phyloP scores from a whole-genome alignment of 2,113 vertebrate species.

The Petrocephalus zakoni region DNA sequence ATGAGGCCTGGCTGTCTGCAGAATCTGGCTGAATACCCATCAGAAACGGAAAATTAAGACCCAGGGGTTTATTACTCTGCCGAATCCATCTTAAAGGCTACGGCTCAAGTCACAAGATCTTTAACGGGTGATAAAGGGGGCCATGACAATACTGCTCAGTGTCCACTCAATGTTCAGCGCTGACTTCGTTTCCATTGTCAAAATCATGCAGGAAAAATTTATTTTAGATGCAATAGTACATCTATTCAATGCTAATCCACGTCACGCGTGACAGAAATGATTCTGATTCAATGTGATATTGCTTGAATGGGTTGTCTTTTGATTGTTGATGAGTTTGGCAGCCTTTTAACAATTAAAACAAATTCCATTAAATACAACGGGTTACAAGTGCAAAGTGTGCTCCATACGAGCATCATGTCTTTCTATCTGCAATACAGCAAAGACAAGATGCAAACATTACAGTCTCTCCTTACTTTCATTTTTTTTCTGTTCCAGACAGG shows the following conservation, averaged over 20 bases:
- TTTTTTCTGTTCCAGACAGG: conserved; percentile 47
- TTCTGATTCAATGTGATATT: background rate
- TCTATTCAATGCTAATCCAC: background rate
- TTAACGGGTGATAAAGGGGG: background rate
- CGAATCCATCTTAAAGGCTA: background rate
- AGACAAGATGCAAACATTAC: conserved; percentile 40
- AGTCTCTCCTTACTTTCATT: conserved; percentile 5
- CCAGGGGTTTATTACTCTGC: background rate
- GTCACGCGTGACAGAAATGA: background rate
- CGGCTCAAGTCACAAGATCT: background rate
- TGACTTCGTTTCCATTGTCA: background rate
- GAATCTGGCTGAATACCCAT: background rate
- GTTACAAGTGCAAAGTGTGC: background rate
- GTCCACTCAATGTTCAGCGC: background rate
- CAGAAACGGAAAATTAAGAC: background rate
- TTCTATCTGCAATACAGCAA: background rate
- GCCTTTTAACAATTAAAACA: background rate
- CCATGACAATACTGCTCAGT: background rate
- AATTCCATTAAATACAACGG: background rate
- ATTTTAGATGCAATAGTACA: background rate
- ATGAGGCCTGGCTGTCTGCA: background rate
- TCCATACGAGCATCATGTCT: background rate
- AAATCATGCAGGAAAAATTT: background rate
- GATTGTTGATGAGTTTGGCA: background rate
- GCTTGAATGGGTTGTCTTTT: background rate